phyloP scores from a whole-genome alignment of 2,888 invertebrate genomes.

The Rotaria macrura region DNA sequence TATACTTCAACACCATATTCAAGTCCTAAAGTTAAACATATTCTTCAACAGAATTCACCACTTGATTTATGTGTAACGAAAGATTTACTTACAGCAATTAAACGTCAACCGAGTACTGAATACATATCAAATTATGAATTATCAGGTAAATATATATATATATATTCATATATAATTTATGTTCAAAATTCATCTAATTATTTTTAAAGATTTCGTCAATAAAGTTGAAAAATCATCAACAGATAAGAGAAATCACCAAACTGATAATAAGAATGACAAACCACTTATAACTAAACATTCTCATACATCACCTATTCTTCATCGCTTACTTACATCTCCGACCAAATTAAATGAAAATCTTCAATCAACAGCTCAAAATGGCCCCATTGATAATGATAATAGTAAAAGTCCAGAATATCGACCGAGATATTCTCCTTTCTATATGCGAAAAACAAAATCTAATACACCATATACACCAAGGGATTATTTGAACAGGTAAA shows the following conservation, averaged over 20 bases:
- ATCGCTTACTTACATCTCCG: neutral
- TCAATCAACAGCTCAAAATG: too few relatives aligned
- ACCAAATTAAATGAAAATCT: neutral
- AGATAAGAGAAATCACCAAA: neutral
- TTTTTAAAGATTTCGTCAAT: neutral
- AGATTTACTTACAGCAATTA: neutral
- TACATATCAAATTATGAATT: neutral
- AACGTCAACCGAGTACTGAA: neutral
- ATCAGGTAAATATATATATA: neutral
- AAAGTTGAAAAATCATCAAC: neutral
- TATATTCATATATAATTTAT: too few relatives aligned
- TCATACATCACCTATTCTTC: slow-evolving; percentile 2
- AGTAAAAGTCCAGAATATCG: neutral
- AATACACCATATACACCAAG: neutral
- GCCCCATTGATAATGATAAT: neutral
- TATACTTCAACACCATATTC: neutral
- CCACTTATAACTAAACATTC: neutral
- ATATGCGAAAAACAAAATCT: neutral
- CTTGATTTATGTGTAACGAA: neutral
- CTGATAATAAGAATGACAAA: neutral
- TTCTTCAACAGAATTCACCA: neutral
- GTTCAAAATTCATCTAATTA: too few relatives aligned
- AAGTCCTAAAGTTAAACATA: neutral
- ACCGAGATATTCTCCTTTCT: neutral
- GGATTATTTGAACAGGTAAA: neutral